Evolutionary conservation across 2,113 vertebrate species (phyloP).

Genomic region (Gallinago media): DNA sequence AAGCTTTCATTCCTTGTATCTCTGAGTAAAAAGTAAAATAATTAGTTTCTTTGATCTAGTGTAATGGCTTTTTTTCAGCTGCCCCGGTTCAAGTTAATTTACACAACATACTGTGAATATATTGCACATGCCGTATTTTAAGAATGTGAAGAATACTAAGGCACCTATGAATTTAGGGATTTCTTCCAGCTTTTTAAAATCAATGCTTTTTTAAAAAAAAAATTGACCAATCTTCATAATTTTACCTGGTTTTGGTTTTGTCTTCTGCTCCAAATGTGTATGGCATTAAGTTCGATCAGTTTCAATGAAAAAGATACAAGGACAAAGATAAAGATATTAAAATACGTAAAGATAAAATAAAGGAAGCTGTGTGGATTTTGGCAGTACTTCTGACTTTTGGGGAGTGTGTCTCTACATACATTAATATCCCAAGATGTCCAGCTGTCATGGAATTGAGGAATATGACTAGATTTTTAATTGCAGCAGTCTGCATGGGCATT

Average conservation of each 20-base stretch:
- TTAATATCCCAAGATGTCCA: neutral
- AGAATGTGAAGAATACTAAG: neutral
- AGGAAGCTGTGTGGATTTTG: neutral
- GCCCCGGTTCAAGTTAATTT: neutral
- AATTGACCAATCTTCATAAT: neutral
- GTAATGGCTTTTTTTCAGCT: neutral
- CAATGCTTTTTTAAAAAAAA: neutral
- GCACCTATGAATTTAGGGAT: neutral
- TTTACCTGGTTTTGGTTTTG: neutral
- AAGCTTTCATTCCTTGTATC: neutral
- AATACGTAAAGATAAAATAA: neutral
- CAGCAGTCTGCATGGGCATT: neutral
- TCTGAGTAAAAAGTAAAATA: neutral
- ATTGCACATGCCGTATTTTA: neutral
- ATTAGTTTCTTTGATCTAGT: conserved; percentile 30
- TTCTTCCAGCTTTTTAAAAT: neutral
- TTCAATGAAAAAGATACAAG: neutral
- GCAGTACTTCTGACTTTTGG: neutral
- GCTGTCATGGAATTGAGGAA: neutral
- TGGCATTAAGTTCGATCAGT: neutral
- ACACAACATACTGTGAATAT: neutral
- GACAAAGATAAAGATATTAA: neutral
- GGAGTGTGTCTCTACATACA: neutral
- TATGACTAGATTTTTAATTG: neutral
- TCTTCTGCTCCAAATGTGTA: neutral